These are phyloP conservation scores for Lingula anatina DNA, from an alignment of 2,888 invertebrate genomes.

Conservation along the genomic window DNA sequence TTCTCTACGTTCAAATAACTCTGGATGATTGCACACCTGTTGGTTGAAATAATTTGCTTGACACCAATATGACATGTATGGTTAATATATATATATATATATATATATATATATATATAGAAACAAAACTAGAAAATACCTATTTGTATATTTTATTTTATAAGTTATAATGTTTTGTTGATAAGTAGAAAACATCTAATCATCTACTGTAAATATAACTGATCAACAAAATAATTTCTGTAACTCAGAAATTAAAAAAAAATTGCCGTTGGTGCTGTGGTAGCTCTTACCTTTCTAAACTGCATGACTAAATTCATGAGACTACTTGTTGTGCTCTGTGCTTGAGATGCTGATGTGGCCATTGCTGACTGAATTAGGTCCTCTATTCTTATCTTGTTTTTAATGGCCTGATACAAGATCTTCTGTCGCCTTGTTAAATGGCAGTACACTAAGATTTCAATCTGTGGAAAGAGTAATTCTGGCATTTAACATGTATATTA, in stretches of 20 bases:
- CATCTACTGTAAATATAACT: too few relatives aligned
- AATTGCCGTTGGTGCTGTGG: neutral
- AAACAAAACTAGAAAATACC: neutral
- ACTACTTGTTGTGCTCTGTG: constrained; percentile 80
- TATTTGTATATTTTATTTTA: too few relatives aligned
- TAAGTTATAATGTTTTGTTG: too few relatives aligned
- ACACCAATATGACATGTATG: too few relatives aligned
- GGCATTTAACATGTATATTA: too few relatives aligned
- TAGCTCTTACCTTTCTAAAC: constrained; percentile 75
- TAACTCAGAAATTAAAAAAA: too few relatives aligned
- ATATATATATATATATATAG: too few relatives aligned
- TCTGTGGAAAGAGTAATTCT: constrained; percentile 46
- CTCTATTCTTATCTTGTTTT: constrained; percentile 91
- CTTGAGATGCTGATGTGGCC: constrained; percentile 58
- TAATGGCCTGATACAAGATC: constrained; percentile 79
- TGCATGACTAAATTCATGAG: constrained; percentile 98
- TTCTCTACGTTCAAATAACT: constrained; percentile 87
- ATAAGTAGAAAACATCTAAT: too few relatives aligned
- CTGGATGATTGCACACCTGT: constrained; percentile 94
- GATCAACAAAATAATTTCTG: too few relatives aligned
- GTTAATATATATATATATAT: too few relatives aligned
- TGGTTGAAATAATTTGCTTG: too few relatives aligned
- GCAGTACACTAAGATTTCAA: constrained; percentile 62
- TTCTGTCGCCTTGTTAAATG: constrained; percentile 70
- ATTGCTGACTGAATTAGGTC: constrained; percentile 55